Evolutionary conservation across 2,797 vertebrate genomes (phyloP).

Genomic region (Eidolon dupreanum): DNA sequence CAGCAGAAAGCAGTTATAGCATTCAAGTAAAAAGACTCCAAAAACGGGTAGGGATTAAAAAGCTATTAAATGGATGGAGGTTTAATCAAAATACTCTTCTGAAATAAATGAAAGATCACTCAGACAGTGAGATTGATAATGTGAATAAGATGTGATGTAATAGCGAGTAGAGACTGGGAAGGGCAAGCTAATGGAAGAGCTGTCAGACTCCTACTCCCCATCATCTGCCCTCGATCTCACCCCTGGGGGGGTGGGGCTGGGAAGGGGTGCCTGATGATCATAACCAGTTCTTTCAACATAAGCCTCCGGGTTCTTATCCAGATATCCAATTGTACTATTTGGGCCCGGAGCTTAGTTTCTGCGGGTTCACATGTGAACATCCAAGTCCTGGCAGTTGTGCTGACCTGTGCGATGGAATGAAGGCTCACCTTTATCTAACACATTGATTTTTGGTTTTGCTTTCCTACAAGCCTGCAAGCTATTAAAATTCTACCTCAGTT

Average conservation of each 20-base stretch:
- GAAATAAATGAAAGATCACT: slow-evolving; percentile 64
- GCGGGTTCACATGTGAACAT: neutral
- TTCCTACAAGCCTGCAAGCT: neutral
- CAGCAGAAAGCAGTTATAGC: neutral
- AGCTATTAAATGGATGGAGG: slow-evolving; percentile 39
- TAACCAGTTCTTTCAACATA: neutral
- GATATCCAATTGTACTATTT: neutral
- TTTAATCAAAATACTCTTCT: slow-evolving; percentile 65
- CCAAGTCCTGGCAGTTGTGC: neutral
- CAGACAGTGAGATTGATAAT: slow-evolving; percentile 37
- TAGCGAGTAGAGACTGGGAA: neutral
- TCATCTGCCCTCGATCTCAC: neutral
- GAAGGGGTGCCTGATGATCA: neutral
- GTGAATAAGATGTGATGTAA: neutral
- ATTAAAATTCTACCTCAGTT: neutral
- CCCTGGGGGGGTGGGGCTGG: neutral
- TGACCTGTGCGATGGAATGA: neutral
- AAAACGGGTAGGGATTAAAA: slow-evolving; percentile 56
- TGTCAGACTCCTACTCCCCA: neutral
- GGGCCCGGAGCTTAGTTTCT: neutral
- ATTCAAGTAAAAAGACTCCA: neutral
- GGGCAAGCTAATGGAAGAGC: neutral
- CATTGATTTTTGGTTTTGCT: neutral
- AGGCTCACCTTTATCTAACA: neutral
- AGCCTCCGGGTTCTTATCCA: neutral